Evolutionary conservation across 2,113 vertebrate genomes (phyloP).

Genomic region (Clarias gariepinus): DNA sequence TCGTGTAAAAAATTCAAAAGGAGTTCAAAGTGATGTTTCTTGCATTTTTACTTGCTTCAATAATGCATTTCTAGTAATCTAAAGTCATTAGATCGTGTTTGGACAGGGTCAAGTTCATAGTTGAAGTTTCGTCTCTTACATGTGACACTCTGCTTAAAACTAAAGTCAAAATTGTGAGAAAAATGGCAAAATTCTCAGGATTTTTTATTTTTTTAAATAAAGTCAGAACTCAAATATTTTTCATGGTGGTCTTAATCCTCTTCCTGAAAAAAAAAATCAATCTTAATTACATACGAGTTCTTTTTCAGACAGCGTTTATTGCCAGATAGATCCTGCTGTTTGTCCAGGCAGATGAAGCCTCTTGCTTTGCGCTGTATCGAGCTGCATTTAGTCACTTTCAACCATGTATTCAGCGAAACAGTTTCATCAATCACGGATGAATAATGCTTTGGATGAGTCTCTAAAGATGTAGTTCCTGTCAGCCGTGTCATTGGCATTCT

Average conservation of each 20-base stretch:
- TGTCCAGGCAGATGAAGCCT: neutral
- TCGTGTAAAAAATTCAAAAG: conserved; percentile 3
- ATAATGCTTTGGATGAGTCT: neutral
- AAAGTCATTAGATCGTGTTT: neutral
- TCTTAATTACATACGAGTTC: neutral
- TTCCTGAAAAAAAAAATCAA: neutral
- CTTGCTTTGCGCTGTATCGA: neutral
- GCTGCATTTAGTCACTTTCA: neutral
- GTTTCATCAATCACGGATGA: neutral
- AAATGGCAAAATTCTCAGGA: no score
- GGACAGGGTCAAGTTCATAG: neutral
- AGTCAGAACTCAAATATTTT: no score
- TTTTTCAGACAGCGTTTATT: neutral
- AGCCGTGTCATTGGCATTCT: neutral
- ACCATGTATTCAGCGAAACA: neutral
- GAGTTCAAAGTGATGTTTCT: neutral
- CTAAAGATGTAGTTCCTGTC: neutral
- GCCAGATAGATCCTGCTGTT: neutral
- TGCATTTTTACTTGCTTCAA: neutral
- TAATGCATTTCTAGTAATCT: neutral
- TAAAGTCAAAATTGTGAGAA: no score
- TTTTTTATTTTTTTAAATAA: no score
- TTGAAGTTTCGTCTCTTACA: neutral
- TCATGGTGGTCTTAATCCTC: no score
- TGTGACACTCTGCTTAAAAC: neutral